Evolutionary conservation across 2,888 invertebrate species (phyloP).

Genomic region (Abrostola triplasia): DNA sequence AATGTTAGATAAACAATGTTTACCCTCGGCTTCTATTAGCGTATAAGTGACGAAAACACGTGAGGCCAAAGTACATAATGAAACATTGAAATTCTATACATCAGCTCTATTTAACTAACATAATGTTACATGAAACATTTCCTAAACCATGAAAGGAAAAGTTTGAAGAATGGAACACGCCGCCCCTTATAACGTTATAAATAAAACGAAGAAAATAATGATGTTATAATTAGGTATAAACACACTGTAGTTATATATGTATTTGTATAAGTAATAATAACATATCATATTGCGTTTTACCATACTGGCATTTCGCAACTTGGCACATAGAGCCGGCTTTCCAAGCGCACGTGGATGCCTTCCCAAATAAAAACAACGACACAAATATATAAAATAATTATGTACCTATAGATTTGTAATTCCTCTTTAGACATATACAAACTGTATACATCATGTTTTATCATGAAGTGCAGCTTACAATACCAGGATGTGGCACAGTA

Average conservation of each 20-base stretch:
- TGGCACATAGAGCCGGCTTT: constrained; percentile 21
- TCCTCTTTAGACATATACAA: not conserved
- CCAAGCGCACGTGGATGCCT: not conserved
- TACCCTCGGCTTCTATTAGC: constrained; percentile 12
- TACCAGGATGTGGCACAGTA: not conserved
- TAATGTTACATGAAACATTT: no score
- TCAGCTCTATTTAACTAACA: no score
- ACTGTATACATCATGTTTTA: not conserved
- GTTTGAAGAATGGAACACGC: no score
- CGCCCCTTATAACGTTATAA: no score
- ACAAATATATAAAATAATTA: no score
- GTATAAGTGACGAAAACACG: constrained; percentile 16
- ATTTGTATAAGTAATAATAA: no score
- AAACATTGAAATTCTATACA: no score
- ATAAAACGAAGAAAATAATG: no score
- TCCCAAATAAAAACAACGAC: no score
- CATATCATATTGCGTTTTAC: not conserved
- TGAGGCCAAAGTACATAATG: not conserved
- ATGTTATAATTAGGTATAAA: no score
- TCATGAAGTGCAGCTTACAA: not conserved
- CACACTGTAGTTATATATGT: no score
- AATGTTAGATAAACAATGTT: constrained; percentile 25
- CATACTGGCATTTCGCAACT: constrained; percentile 14
- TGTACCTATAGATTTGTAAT: not conserved
- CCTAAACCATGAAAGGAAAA: no score